A percentile compares a stretch with the other conserved stretches of the same genome.
Conservation (phyloP, 2,888 invertebrate species). For the Emmelina monodactyla region DNA sequence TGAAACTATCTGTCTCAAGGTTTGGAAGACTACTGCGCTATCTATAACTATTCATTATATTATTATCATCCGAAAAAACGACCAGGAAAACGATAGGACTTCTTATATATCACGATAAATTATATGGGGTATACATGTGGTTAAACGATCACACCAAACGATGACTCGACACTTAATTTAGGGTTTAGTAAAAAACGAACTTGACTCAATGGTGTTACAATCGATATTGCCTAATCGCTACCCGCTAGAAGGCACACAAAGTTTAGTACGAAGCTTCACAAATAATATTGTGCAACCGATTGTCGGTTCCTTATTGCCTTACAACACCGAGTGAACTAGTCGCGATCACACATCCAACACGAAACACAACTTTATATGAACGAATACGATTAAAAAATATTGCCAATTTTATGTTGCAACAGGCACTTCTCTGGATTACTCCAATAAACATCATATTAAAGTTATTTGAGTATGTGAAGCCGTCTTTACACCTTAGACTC, state of each 20-base stretch:
- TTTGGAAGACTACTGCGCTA: conserved; percentile 66
- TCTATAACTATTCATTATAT: conserved; percentile 39
- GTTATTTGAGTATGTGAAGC: conserved; percentile 53
- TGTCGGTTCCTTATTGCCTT: conserved; percentile 7
- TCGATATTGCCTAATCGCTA: conserved; percentile 61
- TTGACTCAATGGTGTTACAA: conserved; percentile 41
- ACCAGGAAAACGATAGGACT: conserved; percentile 20
- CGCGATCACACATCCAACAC: conserved; percentile 37
- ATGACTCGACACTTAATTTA: conserved; percentile 14
- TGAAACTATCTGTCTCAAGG: conserved; percentile 39
- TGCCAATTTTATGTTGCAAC: conserved; percentile 64
- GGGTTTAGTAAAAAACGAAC: conserved; percentile 26
- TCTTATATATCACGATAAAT: conserved; percentile 3
- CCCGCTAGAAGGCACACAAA: conserved; percentile 66
- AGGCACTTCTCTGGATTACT: conserved; percentile 66
- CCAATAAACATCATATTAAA: conserved; percentile 64
- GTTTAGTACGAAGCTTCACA: conserved; percentile 64
- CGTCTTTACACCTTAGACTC: conserved; percentile 54
- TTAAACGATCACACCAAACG: conserved; percentile 25
- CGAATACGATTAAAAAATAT: conserved; percentile 59
- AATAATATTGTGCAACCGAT: conserved; percentile 31
- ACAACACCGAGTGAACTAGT: conserved; percentile 10
- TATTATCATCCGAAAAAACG: conserved; percentile 50
- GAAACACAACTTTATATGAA: conserved; percentile 45
- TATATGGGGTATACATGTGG: no score